Conservation (phyloP, 1,140 invertebrate species). For the Orius insidiosus region DNA sequence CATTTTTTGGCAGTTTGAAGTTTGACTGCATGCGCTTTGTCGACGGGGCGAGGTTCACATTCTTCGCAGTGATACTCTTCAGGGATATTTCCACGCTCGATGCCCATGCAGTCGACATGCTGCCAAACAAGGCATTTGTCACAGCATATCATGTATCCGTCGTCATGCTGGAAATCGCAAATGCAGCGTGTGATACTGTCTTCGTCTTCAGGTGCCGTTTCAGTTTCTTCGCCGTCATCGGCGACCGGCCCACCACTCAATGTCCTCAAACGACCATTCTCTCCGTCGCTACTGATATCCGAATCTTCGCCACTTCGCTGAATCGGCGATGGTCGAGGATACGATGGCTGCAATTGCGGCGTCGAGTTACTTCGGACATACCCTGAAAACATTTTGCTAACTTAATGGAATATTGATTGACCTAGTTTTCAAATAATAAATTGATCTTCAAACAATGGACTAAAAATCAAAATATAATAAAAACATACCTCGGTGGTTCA, state of each 20-base stretch:
- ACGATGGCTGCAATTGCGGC: background rate
- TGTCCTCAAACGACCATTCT: no score
- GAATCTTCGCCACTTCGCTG: no score
- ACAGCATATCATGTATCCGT: constrained; percentile 97
- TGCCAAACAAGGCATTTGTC: constrained; percentile 83
- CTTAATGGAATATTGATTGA: background rate
- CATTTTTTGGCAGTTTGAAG: constrained; percentile 20
- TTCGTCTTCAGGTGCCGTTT: constrained; percentile 63
- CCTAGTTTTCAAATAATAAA: no score
- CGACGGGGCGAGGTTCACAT: constrained; percentile 68
- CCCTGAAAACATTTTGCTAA: background rate
- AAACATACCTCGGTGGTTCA: background rate
- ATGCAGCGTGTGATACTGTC: constrained; percentile 83
- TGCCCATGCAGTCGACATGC: constrained; percentile 91
- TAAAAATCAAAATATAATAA: no score
- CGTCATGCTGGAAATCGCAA: constrained; percentile 85
- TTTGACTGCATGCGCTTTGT: constrained; percentile 51
- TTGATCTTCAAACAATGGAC: no score
- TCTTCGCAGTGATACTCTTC: constrained; percentile 84
- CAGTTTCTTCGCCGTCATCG: constrained; percentile 66
- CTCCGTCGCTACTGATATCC: constrained; percentile 35
- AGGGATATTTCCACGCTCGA: constrained; percentile 78
- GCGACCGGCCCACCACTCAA: no score
- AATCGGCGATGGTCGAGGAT: no score
- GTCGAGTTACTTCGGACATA: background rate